These are phyloP conservation scores for Mastigias papua DNA, from an alignment of 30 jellyfish, hydroid and myxozoan species.

Conservation along the genomic window DNA sequence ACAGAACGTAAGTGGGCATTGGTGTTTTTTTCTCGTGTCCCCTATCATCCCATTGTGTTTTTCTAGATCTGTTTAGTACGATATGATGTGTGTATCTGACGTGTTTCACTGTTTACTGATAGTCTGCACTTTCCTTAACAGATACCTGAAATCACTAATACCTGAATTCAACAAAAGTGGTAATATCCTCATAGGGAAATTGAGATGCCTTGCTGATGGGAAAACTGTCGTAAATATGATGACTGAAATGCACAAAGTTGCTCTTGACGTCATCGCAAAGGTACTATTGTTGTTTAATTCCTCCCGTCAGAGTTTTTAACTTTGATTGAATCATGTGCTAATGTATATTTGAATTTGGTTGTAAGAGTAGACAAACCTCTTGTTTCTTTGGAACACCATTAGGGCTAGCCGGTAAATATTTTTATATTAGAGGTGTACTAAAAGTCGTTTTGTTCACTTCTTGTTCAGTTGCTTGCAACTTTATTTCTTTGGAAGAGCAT, in stretches of 20 bases:
- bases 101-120: too few relatives aligned
- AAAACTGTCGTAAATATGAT: conserved; percentile 23
- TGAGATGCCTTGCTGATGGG: conserved; percentile 41
- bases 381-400: too few relatives aligned
- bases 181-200: conserved; percentile 13
- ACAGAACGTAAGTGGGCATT: conserved; percentile 35
- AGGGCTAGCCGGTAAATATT: too few relatives aligned
- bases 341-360: too few relatives aligned
- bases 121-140: background rate
- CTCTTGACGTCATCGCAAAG: conserved; percentile 42
- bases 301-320: too few relatives aligned
- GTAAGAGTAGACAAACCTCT: too few relatives aligned
- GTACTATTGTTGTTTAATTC: too few relatives aligned
- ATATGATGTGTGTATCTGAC: background rate
- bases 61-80: background rate
- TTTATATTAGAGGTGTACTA: too few relatives aligned
- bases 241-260: conserved; percentile 21
- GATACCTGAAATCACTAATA: conserved; percentile 40
- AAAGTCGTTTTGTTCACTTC: too few relatives aligned
- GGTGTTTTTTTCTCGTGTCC: background rate
- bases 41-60: background rate
- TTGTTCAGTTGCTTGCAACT: too few relatives aligned
- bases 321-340: too few relatives aligned
- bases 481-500: too few relatives aligned
- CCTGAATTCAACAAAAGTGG: conserved; percentile 38